These are phyloP conservation scores for Drosophila nasuta DNA, from an alignment of 1,140 invertebrate species.

Conservation along the genomic window DNA sequence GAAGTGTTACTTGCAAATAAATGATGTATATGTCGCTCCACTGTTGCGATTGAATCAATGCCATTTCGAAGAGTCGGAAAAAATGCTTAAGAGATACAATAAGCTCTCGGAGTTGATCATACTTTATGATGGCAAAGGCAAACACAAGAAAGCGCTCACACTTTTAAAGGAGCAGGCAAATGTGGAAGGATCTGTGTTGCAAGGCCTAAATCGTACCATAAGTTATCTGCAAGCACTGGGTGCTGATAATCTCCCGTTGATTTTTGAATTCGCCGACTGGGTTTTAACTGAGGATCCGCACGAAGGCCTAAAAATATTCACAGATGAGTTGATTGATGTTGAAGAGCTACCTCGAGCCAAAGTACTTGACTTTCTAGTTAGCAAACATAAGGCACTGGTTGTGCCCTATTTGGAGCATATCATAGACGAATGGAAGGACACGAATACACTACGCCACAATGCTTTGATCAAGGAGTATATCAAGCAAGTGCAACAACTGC, in stretches of 20 bases:
- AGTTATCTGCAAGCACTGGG: slow-evolving; percentile 96
- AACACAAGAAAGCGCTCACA: slow-evolving; percentile 96
- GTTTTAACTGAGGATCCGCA: slow-evolving; percentile 94
- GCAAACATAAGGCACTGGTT: slow-evolving; percentile 91
- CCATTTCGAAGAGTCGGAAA: slow-evolving; percentile 97
- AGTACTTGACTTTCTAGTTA: slow-evolving; percentile 94
- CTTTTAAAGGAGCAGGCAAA: slow-evolving; percentile 93
- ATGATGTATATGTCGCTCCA: slow-evolving; percentile 96
- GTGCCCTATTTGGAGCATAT: slow-evolving; percentile 98
- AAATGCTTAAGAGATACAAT: slow-evolving; percentile 93
- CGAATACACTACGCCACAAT: slow-evolving; percentile 95
- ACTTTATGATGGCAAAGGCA: slow-evolving; percentile 96
- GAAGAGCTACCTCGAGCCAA: slow-evolving; percentile 94
- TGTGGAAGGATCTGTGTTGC: slow-evolving; percentile 89
- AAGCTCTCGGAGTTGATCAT: slow-evolving; percentile 98
- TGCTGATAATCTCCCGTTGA: slow-evolving; percentile 93
- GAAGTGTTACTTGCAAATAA: slow-evolving; percentile 98
- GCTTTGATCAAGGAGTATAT: slow-evolving; percentile 94
- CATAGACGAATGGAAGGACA: slow-evolving; percentile 95
- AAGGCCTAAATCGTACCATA: slow-evolving; percentile 93
- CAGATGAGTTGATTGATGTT: slow-evolving; percentile 95
- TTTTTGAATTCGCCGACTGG: slow-evolving; percentile 98
- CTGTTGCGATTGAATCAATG: slow-evolving; percentile 97
- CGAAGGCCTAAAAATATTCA: slow-evolving; percentile 97
- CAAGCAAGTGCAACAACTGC: slow-evolving; percentile 86